These are phyloP conservation scores for Hemibagrus wyckioides DNA, from an alignment of 2,113 vertebrate species.

Conservation along the genomic window DNA sequence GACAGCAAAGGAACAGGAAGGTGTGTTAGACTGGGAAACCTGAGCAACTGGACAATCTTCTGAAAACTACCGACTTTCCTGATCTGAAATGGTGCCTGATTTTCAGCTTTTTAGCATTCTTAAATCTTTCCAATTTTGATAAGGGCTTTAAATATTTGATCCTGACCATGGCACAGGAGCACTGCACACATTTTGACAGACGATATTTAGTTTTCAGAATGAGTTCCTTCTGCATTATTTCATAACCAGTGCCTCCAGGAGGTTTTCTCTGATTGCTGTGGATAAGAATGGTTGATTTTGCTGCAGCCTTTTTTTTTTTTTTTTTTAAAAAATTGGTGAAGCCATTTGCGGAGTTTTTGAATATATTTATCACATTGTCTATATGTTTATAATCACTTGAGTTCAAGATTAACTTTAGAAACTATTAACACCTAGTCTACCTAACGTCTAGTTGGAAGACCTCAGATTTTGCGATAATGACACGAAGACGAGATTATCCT, in stretches of 20 bases:
- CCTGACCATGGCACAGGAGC: not conserved
- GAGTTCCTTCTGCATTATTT: not conserved
- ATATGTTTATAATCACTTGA: not conserved
- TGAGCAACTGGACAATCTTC: not conserved
- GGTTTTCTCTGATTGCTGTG: not conserved
- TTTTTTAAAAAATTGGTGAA: too few relatives aligned
- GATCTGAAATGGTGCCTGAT: not conserved
- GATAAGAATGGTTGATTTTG: too few relatives aligned
- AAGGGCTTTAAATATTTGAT: not conserved
- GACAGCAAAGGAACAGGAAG: not conserved
- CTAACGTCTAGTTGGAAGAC: not conserved
- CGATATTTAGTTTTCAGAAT: not conserved
- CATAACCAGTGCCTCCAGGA: not conserved
- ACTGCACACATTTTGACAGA: not conserved
- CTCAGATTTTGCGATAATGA: not conserved
- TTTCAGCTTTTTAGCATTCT: not conserved
- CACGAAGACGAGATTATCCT: constrained; percentile 21
- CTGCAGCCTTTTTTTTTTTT: too few relatives aligned
- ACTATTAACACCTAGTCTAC: too few relatives aligned
- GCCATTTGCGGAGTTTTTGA: too few relatives aligned
- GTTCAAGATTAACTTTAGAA: not conserved
- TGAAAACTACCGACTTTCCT: not conserved
- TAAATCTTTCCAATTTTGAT: not conserved
- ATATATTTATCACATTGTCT: not conserved
- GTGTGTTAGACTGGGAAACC: not conserved